Base-by-base conservation (phyloP, 2,888 invertebrate genomes). In the Latrodectus elegans region DNA sequence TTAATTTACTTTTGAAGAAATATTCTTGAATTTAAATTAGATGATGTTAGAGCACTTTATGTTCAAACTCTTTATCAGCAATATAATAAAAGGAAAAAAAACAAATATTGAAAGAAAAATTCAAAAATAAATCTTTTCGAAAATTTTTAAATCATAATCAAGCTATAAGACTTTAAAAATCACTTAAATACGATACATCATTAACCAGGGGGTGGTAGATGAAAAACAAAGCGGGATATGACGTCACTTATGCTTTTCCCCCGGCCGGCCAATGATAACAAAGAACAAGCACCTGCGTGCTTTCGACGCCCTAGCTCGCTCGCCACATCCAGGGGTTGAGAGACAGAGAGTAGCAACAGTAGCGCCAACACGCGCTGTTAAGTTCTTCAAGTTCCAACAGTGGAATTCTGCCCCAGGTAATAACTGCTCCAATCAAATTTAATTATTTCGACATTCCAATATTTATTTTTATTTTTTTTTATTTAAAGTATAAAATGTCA, bases 251-350 rank as follows among this genome's bases (percentile, higher is more conserved):
- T 71, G 79, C 79, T 68, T 79, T 74, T 22, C 52, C 60, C 64
- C 70, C 79, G 26, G 22, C 38, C 79, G 75, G 68, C 85, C 85
- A 85, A 85, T 85, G 49, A 78, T n/a, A 51, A 74, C 67, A 74
- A 64, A 75, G 79, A 85, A 85, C 55, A 65, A 49, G 77, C 85
- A 85, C 85, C 85, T 85, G 85, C 85, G 85, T 85, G 79, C 70
- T 85, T 12, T 55, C 60, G 64, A 70, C 74, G 75, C 79, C 79
- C 84, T 74, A 68, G 78, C 73, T 78, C 51, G 38, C 72, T 72
- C 74, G 52, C 74, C 74, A 79, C 75, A 75, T 85, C 85, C 85
- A 67, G 85, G 85, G 85, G 26, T 55, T 64, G 53, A 76, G 78
- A 79, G 85, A 74, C 52, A 79, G 74, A 74, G 79, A 70, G 55